Percentiles rank a stretch among this genome's conserved stretches.
phyloP scores from a whole-genome alignment of 2,888 invertebrate genomes.

The Pollenia griseotomentosa region DNA sequence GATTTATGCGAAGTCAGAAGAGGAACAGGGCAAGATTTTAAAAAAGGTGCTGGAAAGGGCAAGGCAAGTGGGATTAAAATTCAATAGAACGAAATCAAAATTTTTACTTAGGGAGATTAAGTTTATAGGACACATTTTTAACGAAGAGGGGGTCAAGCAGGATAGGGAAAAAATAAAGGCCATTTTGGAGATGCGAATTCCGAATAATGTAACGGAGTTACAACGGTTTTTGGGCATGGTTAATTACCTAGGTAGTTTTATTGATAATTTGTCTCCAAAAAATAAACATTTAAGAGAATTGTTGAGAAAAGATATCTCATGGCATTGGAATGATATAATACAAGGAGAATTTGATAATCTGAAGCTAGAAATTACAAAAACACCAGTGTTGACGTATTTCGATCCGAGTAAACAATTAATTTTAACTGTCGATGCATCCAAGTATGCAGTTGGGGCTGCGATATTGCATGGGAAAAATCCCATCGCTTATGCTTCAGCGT shows the following conservation, averaged over 20 bases:
- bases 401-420: neutral
- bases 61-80: too few species aligned
- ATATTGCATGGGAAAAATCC: neutral
- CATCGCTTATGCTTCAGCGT: conserved; percentile 38
- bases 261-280: conserved; percentile 62
- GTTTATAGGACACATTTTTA: conserved; percentile 60
- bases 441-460: too few species aligned
- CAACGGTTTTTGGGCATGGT: conserved; percentile 65
- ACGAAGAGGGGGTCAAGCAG: conserved; percentile 30
- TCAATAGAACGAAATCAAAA: too few species aligned
- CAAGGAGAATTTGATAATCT: conserved; percentile 47
- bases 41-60: too few species aligned
- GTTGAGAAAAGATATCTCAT: conserved; percentile 36
- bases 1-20: too few species aligned
- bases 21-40: too few species aligned
- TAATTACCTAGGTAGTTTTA: conserved; percentile 33
- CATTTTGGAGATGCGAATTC: conserved; percentile 37
- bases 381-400: conserved; percentile 24
- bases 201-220: conserved; percentile 28
- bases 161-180: conserved; percentile 42
- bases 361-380: conserved; percentile 39
- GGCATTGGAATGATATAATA: conserved; percentile 59
- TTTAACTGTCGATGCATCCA: too few species aligned
- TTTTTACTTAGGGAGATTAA: too few species aligned
- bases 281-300: too few species aligned